These are phyloP conservation scores for Pemphigus obesinymphae DNA, from an alignment of 1,140 invertebrate genomes.

Conservation along the genomic window DNA sequence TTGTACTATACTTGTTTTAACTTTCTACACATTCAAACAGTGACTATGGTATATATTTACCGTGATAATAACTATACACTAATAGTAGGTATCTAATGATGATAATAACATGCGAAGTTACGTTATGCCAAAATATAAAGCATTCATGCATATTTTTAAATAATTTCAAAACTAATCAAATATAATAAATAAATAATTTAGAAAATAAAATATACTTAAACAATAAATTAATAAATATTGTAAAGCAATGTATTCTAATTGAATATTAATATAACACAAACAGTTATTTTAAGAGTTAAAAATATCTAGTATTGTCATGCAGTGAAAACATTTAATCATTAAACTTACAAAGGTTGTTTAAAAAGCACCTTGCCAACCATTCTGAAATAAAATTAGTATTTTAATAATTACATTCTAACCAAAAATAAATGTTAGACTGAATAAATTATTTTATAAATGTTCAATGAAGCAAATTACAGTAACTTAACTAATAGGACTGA, in stretches of 20 bases:
- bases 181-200: too few relatives aligned
- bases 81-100: too few relatives aligned
- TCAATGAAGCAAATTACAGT: too few relatives aligned
- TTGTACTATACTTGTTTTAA: too few relatives aligned
- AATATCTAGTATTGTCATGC: not conserved
- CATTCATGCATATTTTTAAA: not conserved
- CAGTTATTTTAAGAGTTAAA: not conserved
- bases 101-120: not conserved
- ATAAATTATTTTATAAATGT: not conserved
- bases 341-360: conserved; percentile 58
- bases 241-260: not conserved
- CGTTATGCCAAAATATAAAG: not conserved
- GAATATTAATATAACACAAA: not conserved
- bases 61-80: too few relatives aligned
- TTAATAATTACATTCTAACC: not conserved
- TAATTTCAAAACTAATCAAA: not conserved
- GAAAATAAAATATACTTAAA: too few relatives aligned
- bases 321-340: not conserved
- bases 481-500: too few relatives aligned
- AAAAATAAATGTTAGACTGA: not conserved
- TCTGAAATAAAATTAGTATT: conserved; percentile 53
- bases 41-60: too few relatives aligned
- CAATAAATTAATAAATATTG: not conserved
- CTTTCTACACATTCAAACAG: too few relatives aligned
- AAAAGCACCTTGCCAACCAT: conserved; percentile 67